Evolutionary conservation across 2,888 invertebrate species (phyloP).

Genomic region (Darwinula stevensoni): DNA sequence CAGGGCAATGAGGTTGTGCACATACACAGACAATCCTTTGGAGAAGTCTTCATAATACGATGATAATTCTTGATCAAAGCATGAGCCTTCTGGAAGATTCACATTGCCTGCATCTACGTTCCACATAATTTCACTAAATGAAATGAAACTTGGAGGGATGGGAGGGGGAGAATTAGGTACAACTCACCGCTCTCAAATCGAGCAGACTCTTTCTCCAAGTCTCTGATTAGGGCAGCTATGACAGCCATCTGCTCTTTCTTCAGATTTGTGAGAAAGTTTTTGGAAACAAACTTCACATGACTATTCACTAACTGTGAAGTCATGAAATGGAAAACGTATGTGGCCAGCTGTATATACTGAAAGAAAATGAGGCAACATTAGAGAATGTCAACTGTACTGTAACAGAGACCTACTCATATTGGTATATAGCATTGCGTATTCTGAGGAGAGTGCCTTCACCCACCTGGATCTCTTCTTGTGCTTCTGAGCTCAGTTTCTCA

Average conservation of each 20-base stretch:
- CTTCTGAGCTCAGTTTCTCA: conserved; percentile 11
- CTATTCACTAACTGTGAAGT: conserved; percentile 17
- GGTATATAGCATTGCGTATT: neutral
- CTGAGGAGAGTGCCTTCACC: conserved; percentile 19
- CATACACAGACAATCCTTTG: conserved; percentile 40
- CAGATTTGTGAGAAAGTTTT: conserved; percentile 41
- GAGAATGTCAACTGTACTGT: neutral
- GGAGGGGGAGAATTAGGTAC: neutral
- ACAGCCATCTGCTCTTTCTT: conserved; percentile 68
- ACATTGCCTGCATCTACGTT: too few species aligned
- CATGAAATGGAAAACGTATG: conserved; percentile 56
- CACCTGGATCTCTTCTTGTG: conserved; percentile 38
- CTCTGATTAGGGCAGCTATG: conserved; percentile 48
- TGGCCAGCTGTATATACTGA: conserved; percentile 55
- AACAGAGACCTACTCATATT: too few species aligned
- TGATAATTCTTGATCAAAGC: too few species aligned
- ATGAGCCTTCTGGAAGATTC: too few species aligned
- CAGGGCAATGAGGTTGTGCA: conserved; percentile 44
- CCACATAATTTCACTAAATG: too few species aligned
- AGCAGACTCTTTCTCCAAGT: conserved; percentile 64
- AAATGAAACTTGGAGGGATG: neutral
- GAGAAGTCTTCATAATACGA: conserved; percentile 42
- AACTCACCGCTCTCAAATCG: conserved; percentile 35
- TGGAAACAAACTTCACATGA: conserved; percentile 11
- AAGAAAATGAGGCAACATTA: conserved; percentile 10